Conservation (phyloP, 2,113 vertebrate genomes). For the Panthera uncia region DNA sequence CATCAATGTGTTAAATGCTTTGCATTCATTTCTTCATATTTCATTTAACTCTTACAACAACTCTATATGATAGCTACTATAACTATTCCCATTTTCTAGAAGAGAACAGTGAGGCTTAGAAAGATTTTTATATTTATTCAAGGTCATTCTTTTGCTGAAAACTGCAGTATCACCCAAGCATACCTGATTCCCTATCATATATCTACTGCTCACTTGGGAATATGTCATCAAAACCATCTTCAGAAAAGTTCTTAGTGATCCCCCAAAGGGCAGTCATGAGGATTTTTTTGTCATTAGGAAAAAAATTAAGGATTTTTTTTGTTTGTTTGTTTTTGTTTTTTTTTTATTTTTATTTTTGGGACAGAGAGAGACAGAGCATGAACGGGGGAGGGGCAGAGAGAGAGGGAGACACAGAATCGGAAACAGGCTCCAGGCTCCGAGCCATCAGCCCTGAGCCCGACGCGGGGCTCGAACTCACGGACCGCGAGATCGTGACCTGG, state of each 20-base stretch:
- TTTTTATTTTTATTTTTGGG: too few relatives aligned
- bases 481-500: too few relatives aligned
- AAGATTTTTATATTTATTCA: background rate
- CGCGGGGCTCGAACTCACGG: too few relatives aligned
- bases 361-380: too few relatives aligned
- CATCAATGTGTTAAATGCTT: background rate
- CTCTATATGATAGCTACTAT: background rate
- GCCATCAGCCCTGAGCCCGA: too few relatives aligned
- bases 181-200: background rate
- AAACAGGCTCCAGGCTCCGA: too few relatives aligned
- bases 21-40: background rate
- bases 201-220: background rate
- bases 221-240: background rate
- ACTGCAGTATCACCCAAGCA: background rate
- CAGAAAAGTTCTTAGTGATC: constrained; percentile 6
- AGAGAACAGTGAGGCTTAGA: background rate
- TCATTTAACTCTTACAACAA: constrained; percentile 22
- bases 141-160: constrained; percentile 33
- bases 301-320: background rate
- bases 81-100: constrained; percentile 11
- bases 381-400: too few relatives aligned
- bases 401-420: too few relatives aligned
- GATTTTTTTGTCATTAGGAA: background rate
- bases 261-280: background rate
- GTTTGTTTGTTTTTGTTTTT: too few relatives aligned